These are phyloP conservation scores for Zaprionus capensis DNA, from an alignment of 1,140 invertebrate species.

Conservation along the genomic window DNA sequence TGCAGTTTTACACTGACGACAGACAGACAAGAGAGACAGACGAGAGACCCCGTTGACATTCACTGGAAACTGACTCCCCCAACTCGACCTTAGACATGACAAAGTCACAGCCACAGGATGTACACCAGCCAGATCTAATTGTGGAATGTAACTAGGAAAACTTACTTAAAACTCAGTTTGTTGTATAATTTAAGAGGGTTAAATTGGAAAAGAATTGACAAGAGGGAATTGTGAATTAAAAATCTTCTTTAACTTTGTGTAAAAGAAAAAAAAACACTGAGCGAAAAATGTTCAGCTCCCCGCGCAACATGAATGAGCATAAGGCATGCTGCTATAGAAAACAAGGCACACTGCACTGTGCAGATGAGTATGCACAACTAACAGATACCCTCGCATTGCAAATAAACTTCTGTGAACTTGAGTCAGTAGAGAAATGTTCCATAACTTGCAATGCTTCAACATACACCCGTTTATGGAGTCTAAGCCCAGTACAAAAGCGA, in stretches of 20 bases:
- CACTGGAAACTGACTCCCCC: conserved; percentile 34
- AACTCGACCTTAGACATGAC: conserved; percentile 38
- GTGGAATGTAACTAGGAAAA: not conserved
- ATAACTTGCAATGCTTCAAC: no score
- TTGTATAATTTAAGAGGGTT: not conserved
- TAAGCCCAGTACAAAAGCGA: no score
- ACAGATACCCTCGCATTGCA: not conserved
- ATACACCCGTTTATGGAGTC: no score
- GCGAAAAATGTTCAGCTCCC: not conserved
- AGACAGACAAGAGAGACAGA: not conserved
- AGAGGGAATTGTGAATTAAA: not conserved
- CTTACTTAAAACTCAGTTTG: not conserved
- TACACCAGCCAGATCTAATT: not conserved
- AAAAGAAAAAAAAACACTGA: not conserved
- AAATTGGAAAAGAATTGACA: conserved; percentile 3
- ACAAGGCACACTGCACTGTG: not conserved
- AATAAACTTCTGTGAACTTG: not conserved
- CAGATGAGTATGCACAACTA: not conserved
- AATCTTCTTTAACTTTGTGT: conserved; percentile 5
- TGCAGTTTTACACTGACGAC: conserved; percentile 50
- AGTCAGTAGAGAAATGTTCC: no score
- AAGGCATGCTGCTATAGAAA: conserved; percentile 1
- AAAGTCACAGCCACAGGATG: conserved; percentile 44
- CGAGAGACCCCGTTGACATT: conserved; percentile 45
- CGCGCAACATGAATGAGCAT: conserved; percentile 1